phyloP scores from a whole-genome alignment of 2,113 vertebrate genomes.

The Erythrocebus patas region DNA sequence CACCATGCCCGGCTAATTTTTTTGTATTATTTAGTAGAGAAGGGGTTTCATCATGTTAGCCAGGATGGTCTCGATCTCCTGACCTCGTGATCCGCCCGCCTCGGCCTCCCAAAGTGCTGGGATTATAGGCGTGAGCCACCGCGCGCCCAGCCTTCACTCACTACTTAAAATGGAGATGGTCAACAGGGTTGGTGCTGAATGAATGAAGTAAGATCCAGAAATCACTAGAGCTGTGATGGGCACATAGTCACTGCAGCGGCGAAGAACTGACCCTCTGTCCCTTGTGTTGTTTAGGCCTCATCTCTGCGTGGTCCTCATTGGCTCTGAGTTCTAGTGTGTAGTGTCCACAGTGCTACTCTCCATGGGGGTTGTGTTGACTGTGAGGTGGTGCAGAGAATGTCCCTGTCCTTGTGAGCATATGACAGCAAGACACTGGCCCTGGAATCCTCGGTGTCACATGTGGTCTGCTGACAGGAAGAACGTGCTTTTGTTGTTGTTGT shows the following conservation, averaged over 20 bases:
- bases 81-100: no score
- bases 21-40: no score
- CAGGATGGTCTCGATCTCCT: no score
- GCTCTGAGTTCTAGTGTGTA: background rate
- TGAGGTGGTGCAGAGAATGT: background rate
- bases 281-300: rapidly evolving
- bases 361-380: background rate
- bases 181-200: background rate
- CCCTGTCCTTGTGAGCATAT: background rate
- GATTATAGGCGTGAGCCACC: no score
- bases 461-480: background rate
- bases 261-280: background rate
- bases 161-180: background rate
- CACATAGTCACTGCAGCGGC: background rate
- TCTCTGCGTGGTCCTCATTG: rapidly evolving
- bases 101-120: no score
- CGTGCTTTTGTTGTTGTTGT: background rate
- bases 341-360: background rate
- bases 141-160: background rate
- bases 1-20: no score
- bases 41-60: no score
- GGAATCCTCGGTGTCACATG: background rate
- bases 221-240: background rate
- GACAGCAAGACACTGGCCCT: background rate
- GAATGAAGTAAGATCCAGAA: background rate